phyloP scores from a whole-genome alignment of 2,113 vertebrate genomes.

The Nematolebias whitei region DNA sequence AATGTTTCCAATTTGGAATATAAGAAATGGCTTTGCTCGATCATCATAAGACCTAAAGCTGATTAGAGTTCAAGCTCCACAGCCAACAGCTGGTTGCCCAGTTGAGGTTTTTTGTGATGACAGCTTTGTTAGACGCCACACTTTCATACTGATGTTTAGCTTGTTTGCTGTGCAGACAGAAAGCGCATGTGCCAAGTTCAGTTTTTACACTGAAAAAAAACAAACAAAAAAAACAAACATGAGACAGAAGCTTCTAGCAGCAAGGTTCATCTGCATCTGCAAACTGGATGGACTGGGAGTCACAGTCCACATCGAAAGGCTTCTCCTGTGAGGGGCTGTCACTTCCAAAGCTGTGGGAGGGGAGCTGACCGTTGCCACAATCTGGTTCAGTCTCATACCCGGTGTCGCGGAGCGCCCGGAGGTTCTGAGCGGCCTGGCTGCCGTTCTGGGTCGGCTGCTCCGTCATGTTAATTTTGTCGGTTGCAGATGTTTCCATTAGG shows the following conservation, averaged over 20 bases:
- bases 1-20: constrained; percentile 99
- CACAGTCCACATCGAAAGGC: constrained; percentile 92
- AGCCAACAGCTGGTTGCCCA: background rate
- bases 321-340: constrained; percentile 75
- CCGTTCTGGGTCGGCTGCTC: constrained; percentile 79
- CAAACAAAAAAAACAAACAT: background rate
- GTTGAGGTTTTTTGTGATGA: constrained; percentile 10
- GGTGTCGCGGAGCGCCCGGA: constrained; percentile 85
- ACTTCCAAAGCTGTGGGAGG: constrained; percentile 70
- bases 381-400: constrained; percentile 94
- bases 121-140: background rate
- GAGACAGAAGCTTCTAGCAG: constrained; percentile 24
- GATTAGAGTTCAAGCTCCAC: constrained; percentile 10
- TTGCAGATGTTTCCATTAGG: constrained; percentile 78
- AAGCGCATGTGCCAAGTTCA: background rate
- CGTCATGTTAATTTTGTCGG: constrained; percentile 82
- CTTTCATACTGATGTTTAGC: background rate
- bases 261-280: constrained; percentile 84
- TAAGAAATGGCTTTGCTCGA: constrained; percentile 80
- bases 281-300: constrained; percentile 85
- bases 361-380: constrained; percentile 84
- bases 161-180: background rate
- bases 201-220: background rate
- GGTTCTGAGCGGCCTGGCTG: constrained; percentile 71
- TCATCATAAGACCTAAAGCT: constrained; percentile 24